Percentiles rank a stretch among this genome's conserved stretches.
Conservation (phyloP, 1,140 invertebrate genomes). For the Euwallacea fornicatus region DNA sequence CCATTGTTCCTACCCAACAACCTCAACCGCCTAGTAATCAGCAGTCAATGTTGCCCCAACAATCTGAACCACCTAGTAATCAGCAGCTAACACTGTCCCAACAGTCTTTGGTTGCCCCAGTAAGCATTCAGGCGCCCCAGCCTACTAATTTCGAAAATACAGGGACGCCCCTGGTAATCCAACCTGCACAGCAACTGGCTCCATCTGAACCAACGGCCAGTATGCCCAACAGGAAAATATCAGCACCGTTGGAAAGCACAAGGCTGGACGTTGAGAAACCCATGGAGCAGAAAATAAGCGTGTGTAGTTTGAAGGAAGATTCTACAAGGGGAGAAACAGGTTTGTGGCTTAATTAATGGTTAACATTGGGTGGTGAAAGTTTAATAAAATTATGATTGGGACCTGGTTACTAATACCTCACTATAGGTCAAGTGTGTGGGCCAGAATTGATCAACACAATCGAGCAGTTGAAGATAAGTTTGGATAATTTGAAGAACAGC, state of each 20-base stretch:
- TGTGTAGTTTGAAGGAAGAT: constrained; percentile 45
- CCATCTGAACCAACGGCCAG: no score
- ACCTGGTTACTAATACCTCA: neutral
- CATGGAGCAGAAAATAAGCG: constrained; percentile 44
- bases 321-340: constrained; percentile 38
- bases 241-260: constrained; percentile 43
- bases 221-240: constrained; percentile 39
- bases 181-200: neutral
- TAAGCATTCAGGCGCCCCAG: neutral
- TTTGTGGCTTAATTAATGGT: neutral
- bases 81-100: neutral
- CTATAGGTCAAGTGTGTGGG: constrained; percentile 44
- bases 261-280: constrained; percentile 39
- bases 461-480: constrained; percentile 59
- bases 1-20: no score
- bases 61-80: neutral
- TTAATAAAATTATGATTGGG: constrained; percentile 3
- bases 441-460: constrained; percentile 57
- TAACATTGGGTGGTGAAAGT: neutral
- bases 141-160: neutral
- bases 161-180: neutral
- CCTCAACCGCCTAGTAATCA: neutral
- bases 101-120: neutral
- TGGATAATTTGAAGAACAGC: constrained; percentile 59
- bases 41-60: neutral